Conservation (phyloP, 2,113 vertebrate species). For the Alces alces region DNA sequence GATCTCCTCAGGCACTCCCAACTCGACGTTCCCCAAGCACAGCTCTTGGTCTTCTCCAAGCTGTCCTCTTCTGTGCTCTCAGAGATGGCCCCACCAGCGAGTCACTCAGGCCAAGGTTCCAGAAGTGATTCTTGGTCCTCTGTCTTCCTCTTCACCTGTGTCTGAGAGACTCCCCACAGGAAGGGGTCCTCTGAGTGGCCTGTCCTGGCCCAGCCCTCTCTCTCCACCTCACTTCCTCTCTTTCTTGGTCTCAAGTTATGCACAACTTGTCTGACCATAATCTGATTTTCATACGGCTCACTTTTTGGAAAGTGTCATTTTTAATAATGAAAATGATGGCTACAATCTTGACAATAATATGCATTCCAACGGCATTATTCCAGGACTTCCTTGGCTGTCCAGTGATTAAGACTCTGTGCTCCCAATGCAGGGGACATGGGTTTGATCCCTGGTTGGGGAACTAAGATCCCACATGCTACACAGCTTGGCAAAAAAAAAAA, state of each 20-base stretch:
- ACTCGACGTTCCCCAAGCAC: neutral
- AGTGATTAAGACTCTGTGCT: neutral
- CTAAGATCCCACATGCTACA: neutral
- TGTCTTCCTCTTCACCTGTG: neutral
- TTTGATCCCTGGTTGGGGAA: neutral
- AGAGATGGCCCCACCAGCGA: neutral
- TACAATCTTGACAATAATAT: neutral
- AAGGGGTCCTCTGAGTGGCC: neutral
- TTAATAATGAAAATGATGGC: neutral
- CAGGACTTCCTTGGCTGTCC: neutral
- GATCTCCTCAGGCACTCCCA: neutral
- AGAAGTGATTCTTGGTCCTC: neutral
- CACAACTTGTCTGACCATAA: neutral
- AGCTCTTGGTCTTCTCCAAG: neutral
- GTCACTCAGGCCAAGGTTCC: neutral
- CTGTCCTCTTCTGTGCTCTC: neutral
- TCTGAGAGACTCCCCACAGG: rapidly evolving
- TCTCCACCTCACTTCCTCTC: neutral
- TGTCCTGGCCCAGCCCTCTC: rapidly evolving
- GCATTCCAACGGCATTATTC: neutral
- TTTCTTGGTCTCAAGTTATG: neutral
- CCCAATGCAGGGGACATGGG: neutral
- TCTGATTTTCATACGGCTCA: neutral
- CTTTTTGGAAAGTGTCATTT: neutral
- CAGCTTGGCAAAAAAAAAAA: neutral